Percentiles rank a stretch among this genome's conserved stretches.
Evolutionary conservation across 2,113 vertebrate species (phyloP).

Genomic region (Anolis carolinensis): DNA sequence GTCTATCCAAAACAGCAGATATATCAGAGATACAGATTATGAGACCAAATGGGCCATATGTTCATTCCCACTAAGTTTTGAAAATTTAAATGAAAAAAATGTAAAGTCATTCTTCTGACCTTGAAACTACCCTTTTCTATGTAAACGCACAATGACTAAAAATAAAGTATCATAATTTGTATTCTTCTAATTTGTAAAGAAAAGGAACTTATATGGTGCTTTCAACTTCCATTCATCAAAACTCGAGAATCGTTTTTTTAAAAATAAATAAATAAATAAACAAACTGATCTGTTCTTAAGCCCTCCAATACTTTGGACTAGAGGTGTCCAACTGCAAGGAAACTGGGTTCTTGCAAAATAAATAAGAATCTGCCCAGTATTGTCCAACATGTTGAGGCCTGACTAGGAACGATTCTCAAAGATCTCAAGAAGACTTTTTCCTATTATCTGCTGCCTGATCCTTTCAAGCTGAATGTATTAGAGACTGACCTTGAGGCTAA

Average conservation of each 20-base stretch:
- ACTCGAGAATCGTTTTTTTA: background rate
- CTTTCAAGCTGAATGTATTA: too few species aligned
- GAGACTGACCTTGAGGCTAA: background rate
- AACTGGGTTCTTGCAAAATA: background rate
- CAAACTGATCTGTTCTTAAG: background rate
- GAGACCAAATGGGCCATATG: background rate
- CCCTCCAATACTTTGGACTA: background rate
- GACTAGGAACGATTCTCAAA: background rate
- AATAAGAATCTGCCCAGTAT: background rate
- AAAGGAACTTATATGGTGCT: background rate
- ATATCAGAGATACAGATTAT: constrained; percentile 14
- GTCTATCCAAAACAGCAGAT: constrained; percentile 3
- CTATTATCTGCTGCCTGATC: too few species aligned
- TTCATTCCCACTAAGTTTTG: constrained; percentile 7
- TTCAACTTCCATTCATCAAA: background rate
- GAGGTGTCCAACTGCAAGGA: background rate
- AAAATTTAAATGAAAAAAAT: background rate
- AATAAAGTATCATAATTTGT: too few species aligned
- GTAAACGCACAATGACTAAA: background rate
- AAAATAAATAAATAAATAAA: background rate
- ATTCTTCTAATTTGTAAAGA: background rate
- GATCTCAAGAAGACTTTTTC: background rate
- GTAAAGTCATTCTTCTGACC: constrained; percentile 17
- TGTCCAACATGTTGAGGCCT: background rate
- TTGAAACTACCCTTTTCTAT: background rate